phyloP scores from a whole-genome alignment of 2,113 vertebrate species.

The crab-eating macaque (Macaca fascicularis) region DNA sequence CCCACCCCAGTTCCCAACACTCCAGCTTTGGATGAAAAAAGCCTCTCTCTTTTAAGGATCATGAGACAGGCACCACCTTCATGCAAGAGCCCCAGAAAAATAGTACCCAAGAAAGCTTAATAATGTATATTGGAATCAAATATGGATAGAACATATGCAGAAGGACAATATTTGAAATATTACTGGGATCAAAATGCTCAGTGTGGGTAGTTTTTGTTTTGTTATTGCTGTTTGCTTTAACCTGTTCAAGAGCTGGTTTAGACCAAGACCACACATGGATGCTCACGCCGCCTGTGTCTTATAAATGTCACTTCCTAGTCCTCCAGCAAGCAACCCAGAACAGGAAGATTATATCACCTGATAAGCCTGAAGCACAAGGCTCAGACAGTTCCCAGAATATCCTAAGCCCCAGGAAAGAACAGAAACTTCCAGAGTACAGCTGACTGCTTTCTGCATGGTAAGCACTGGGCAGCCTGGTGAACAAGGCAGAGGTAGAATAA shows the following conservation, averaged over 20 bases:
- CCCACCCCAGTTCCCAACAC: background rate
- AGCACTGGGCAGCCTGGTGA: background rate
- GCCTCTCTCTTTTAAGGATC: background rate
- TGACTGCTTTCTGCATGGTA: background rate
- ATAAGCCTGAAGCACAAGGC: background rate
- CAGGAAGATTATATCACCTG: background rate
- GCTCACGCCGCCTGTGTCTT: background rate
- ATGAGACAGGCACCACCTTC: background rate
- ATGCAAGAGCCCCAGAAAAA: background rate
- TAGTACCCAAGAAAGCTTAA: background rate
- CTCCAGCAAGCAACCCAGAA: background rate
- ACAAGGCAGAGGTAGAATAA: background rate
- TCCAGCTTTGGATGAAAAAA: background rate
- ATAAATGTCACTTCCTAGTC: background rate
- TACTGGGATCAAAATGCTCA: background rate
- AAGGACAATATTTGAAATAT: background rate
- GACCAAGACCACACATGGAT: background rate
- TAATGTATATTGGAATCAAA: background rate
- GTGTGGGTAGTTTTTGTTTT: background rate
- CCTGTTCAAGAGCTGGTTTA: background rate
- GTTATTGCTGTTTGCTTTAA: background rate
- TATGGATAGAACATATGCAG: background rate
- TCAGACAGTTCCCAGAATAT: background rate
- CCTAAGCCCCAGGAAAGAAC: background rate
- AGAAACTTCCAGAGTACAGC: background rate